phyloP scores from a whole-genome alignment of 2,888 invertebrate species.

The Nephrotoma flavescens region DNA sequence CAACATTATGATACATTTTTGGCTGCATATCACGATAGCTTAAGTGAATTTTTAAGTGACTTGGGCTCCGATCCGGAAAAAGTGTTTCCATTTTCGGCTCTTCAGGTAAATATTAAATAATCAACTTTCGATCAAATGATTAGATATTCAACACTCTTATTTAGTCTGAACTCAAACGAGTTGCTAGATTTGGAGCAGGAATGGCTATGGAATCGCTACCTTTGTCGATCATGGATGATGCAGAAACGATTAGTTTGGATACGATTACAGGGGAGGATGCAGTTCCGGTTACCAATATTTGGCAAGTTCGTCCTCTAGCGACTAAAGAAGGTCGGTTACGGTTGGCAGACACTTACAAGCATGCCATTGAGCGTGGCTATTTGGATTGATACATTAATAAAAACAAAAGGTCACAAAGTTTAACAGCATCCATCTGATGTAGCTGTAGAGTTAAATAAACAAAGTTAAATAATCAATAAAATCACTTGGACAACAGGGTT shows the following conservation, averaged over 20 bases:
- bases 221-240: slow-evolving; percentile 36
- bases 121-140: background rate
- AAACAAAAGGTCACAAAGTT: too few species aligned
- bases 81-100: slow-evolving; percentile 29
- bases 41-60: slow-evolving; percentile 37
- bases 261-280: slow-evolving; percentile 35
- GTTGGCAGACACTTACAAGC: slow-evolving; percentile 47
- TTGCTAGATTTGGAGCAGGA: slow-evolving; percentile 35
- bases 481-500: too few species aligned
- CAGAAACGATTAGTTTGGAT: slow-evolving; percentile 38
- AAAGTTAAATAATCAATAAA: too few species aligned
- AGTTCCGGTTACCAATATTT: slow-evolving; percentile 45
- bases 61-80: slow-evolving; percentile 44
- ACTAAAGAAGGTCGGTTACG: slow-evolving; percentile 41
- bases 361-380: slow-evolving; percentile 47
- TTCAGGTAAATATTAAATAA: slow-evolving; percentile 14
- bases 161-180: slow-evolving; percentile 31
- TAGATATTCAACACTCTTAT: background rate
- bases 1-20: slow-evolving; percentile 38
- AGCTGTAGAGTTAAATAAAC: too few species aligned
- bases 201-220: slow-evolving; percentile 41
- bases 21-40: slow-evolving; percentile 40
- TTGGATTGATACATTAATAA: background rate
- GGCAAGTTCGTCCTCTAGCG: slow-evolving; percentile 45
- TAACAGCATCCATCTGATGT: too few species aligned